Conservation (phyloP, 2,888 invertebrate species). For the Apoda limacodes region DNA sequence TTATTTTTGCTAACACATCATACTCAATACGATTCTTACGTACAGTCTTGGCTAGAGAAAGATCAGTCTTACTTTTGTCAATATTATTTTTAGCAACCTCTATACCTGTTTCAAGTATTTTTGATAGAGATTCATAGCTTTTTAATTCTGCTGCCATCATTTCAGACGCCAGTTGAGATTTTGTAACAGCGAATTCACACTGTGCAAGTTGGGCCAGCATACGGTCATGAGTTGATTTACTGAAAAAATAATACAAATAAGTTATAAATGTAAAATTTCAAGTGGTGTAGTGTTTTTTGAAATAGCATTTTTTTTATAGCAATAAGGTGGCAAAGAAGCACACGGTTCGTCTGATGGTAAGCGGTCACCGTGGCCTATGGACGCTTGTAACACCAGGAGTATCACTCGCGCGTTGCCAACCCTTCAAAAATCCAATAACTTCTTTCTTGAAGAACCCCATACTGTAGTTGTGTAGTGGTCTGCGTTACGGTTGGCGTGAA, state of each 20-base stretch:
- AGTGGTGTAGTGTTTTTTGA: no score
- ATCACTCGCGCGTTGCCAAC: no score
- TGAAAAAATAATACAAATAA: conserved; percentile 31
- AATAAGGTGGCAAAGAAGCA: no score
- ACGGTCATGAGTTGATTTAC: conserved; percentile 79
- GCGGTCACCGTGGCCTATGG: no score
- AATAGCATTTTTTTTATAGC: no score
- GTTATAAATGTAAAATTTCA: not conserved
- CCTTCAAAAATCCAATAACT: no score
- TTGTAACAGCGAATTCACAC: conserved; percentile 88
- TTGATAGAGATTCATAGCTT: conserved; percentile 83
- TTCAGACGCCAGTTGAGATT: conserved; percentile 81
- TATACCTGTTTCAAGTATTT: conserved; percentile 83
- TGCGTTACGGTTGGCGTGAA: no score
- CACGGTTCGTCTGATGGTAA: no score
- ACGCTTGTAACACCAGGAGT: no score
- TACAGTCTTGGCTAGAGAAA: conserved; percentile 86
- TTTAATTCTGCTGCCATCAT: conserved; percentile 88
- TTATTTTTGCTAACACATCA: conserved; percentile 91
- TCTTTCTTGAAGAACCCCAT: no score
- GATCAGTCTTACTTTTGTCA: conserved; percentile 82
- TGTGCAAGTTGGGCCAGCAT: conserved; percentile 86
- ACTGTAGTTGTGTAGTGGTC: no score
- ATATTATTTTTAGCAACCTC: conserved; percentile 84
- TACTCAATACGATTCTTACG: conserved; percentile 93